A percentile compares a stretch with the other conserved stretches of the same genome.
Evolutionary conservation across 2,888 invertebrate genomes (phyloP).

Genomic region (Drosophila phalerata): DNA sequence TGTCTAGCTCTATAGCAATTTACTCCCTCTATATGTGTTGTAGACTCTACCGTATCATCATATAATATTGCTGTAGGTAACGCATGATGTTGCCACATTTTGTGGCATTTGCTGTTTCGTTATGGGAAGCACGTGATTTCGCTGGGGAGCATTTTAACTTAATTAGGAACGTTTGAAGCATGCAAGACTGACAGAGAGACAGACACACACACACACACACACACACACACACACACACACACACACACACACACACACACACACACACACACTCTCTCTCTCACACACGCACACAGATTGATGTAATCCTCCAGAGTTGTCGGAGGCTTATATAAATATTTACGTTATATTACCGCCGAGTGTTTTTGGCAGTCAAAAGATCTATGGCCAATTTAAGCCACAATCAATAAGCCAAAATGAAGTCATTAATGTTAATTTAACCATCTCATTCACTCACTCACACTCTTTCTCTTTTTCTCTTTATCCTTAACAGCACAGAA

Average conservation of each 20-base stretch:
- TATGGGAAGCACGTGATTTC: constrained; percentile 76
- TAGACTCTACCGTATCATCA: background rate
- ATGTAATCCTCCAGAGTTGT: constrained; percentile 29
- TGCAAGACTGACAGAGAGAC: constrained; percentile 24
- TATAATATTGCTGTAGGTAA: constrained; percentile 26
- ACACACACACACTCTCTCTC: too few relatives aligned
- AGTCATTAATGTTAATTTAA: constrained; percentile 68
- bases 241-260: constrained; percentile 3
- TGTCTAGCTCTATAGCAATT: constrained; percentile 34
- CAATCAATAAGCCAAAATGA: constrained; percentile 67
- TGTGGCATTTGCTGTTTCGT: constrained; percentile 45
- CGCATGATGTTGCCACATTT: constrained; percentile 46
- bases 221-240: background rate
- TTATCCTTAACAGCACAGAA: constrained; percentile 58
- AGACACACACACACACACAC: background rate
- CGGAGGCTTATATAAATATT: constrained; percentile 37
- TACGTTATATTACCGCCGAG: constrained; percentile 30
- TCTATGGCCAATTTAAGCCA: constrained; percentile 54
- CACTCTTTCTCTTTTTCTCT: constrained; percentile 1
- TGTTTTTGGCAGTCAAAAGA: constrained; percentile 44
- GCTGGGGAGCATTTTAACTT: constrained; percentile 78
- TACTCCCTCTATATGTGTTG: constrained; percentile 3
- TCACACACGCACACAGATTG: constrained; percentile 12
- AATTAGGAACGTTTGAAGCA: constrained; percentile 72
- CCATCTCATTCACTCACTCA: constrained; percentile 37